Percentiles rank a stretch among this genome's conserved stretches.
phyloP scores from a whole-genome alignment of 2,888 invertebrate genomes.

The Tillus elongatus region DNA sequence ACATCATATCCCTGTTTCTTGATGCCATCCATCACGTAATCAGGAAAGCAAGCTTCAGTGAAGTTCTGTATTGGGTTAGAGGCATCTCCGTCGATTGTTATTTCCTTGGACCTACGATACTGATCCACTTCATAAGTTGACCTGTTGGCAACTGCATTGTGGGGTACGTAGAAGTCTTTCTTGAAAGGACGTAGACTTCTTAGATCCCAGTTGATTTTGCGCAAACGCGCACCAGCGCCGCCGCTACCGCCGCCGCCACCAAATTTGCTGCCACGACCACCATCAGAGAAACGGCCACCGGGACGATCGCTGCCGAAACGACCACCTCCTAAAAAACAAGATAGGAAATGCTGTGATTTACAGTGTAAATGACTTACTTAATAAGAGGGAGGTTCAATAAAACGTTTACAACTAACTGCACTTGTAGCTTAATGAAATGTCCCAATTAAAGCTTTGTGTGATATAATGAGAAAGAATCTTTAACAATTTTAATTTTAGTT shows the following conservation, averaged over 20 bases:
- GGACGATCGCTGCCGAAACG: slow-evolving; percentile 25
- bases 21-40: slow-evolving; percentile 62
- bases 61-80: slow-evolving; percentile 70
- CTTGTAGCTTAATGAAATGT: too few relatives aligned
- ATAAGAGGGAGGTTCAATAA: too few relatives aligned
- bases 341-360: too few relatives aligned
- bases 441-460: too few relatives aligned
- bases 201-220: slow-evolving; percentile 74
- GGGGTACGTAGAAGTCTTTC: slow-evolving; percentile 73
- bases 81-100: slow-evolving; percentile 68
- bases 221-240: slow-evolving; percentile 53
- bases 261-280: slow-evolving; percentile 22
- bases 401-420: too few relatives aligned
- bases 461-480: too few relatives aligned
- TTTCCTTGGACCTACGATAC: slow-evolving; percentile 67
- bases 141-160: slow-evolving; percentile 53
- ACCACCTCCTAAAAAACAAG: slow-evolving; percentile 14
- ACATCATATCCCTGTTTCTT: slow-evolving; percentile 58
- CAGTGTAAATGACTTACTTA: too few relatives aligned
- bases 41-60: slow-evolving; percentile 69
- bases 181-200: slow-evolving; percentile 64
- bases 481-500: too few relatives aligned
- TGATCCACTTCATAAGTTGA: slow-evolving; percentile 57
- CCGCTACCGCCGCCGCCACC: slow-evolving; percentile 29
- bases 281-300: slow-evolving; percentile 34